phyloP scores from a whole-genome alignment of 2,888 invertebrate species.

The Empis stercorea region DNA sequence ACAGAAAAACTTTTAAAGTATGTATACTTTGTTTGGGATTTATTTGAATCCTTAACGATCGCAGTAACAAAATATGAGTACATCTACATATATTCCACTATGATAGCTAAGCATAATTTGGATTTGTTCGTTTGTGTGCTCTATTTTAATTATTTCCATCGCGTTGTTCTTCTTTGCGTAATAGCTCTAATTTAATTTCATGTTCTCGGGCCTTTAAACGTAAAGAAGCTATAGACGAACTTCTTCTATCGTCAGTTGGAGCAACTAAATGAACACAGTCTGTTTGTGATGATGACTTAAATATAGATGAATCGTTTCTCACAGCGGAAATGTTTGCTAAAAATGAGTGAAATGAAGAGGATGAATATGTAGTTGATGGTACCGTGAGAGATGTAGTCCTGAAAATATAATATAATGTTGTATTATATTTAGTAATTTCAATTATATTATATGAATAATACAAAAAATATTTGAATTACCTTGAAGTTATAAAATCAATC shows the following conservation, averaged over 20 bases:
- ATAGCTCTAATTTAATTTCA: constrained; percentile 69
- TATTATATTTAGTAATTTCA: too few species aligned
- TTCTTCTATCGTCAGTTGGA: constrained; percentile 68
- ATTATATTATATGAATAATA: too few species aligned
- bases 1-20: too few species aligned
- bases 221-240: constrained; percentile 77
- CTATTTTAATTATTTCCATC: constrained; percentile 39
- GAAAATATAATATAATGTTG: not conserved
- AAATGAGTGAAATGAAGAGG: constrained; percentile 70
- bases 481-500: too few species aligned
- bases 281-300: too few species aligned
- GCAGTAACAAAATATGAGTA: too few species aligned
- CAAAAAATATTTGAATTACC: too few species aligned
- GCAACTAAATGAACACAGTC: constrained; percentile 21
- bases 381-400: constrained; percentile 20
- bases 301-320: constrained; percentile 13
- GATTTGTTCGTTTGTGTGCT: too few species aligned
- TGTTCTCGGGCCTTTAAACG: constrained; percentile 82
- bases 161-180: constrained; percentile 58
- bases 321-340: constrained; percentile 40
- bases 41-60: too few species aligned
- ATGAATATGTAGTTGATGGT: constrained; percentile 40
- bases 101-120: too few species aligned
- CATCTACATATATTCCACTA: too few species aligned
- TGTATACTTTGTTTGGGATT: too few species aligned